Base-by-base conservation (phyloP, 2,113 vertebrate genomes). In the Upupa epops region DNA sequence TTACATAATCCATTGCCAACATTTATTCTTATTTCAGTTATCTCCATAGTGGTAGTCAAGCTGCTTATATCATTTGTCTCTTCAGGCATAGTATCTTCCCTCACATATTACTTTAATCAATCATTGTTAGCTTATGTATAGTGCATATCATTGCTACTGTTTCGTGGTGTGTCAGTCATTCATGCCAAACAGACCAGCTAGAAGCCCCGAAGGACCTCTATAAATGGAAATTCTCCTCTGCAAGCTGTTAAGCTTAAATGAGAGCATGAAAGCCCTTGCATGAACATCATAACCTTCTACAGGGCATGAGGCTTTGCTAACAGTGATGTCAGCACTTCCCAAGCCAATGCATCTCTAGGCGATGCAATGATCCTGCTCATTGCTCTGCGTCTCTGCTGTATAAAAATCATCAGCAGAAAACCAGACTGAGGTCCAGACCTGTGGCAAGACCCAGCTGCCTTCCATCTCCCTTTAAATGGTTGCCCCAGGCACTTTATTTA, bases 51-150 rank as follows among this genome's bases (percentile, higher is more conserved):
- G 20, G 32, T 48, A 60, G 8, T 51, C 58, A 78, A 85, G 40
- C 15, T 89, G 86, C 32, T 92, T 92, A 32, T 64, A 86, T 69
- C 8, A 54, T 92, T 88, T 94, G n/a, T 71, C 81, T 95, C 86
- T 93, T 94, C 63, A 92, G 58, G 92, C 52, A 90, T 72, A 59
- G 51, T 86, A 65, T 69, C 49, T 80, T 96, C 76, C 65, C n/a
- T 94, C 25, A 68, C 71, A 83, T 85, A 89, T 95, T 90, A 89
- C 86, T 94, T 82, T 89, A 92, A 96, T 94, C 90, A 95, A 84
- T 96, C 90, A 79, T 80, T 42, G 22, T 84, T 92, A 75, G 18
- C 52, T 66, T 95, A 82, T 88, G 59, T 85, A 42, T n/a, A 93
- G 48, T 58, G 34, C 66, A 87, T 92, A 94, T 93, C 77, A 94